Evolutionary conservation across 2,888 invertebrate species (phyloP).

Genomic region (Petrolisthes manimaculis): DNA sequence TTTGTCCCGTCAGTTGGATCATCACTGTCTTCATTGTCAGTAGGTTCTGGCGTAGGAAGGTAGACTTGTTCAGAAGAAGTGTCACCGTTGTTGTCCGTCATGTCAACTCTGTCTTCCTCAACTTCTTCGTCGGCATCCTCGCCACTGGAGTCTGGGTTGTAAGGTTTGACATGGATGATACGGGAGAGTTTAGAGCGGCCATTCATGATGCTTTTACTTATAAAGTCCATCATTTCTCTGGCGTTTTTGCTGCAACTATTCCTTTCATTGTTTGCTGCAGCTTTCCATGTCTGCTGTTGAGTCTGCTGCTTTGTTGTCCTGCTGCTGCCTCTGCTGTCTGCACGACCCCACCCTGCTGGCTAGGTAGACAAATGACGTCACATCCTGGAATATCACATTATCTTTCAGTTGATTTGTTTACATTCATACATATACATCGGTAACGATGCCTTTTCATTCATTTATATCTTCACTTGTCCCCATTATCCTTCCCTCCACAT

Average conservation of each 20-base stretch:
- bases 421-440: too few relatives aligned
- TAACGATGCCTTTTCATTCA: too few relatives aligned
- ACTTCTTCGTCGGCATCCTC: background rate
- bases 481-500: too few relatives aligned
- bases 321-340: too few relatives aligned
- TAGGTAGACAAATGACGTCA: too few relatives aligned
- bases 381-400: too few relatives aligned
- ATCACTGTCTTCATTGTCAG: background rate
- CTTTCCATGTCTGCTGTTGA: too few relatives aligned
- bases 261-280: background rate
- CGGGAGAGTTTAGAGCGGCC: slow-evolving; percentile 35
- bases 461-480: too few relatives aligned
- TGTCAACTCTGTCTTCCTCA: slow-evolving; percentile 7
- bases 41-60: background rate
- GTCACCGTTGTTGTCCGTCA: background rate
- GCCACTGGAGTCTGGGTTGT: background rate
- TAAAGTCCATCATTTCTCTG: slow-evolving; percentile 44
- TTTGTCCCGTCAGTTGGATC: background rate
- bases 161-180: slow-evolving; percentile 55
- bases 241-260: background rate
- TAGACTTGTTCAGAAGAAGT: background rate
- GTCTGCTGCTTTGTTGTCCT: too few relatives aligned
- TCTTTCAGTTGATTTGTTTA: too few relatives aligned
- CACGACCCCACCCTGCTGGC: too few relatives aligned
- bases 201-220: slow-evolving; percentile 43